These are phyloP conservation scores for Epizoanthus ramosus DNA, from an alignment of 92 coral and sea anemone species.

Conservation along the genomic window DNA sequence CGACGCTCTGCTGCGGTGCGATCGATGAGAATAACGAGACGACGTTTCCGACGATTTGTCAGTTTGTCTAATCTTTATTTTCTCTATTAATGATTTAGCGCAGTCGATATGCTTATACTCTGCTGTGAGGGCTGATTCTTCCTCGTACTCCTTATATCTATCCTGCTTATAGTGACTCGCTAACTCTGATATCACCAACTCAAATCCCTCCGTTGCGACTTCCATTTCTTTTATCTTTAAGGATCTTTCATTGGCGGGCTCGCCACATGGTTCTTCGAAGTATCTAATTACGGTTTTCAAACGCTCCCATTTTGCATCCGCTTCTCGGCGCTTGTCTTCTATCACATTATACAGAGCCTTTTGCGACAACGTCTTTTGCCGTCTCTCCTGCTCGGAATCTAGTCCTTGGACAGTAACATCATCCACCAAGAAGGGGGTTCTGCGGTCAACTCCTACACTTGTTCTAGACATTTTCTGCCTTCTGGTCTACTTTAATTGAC, in stretches of 20 bases:
- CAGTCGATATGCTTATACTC: no score
- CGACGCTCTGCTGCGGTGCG: conserved; percentile 4
- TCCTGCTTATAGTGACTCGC: background rate
- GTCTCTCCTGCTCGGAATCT: no score
- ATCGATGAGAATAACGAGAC: conserved; percentile 14
- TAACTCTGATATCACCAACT: conserved; percentile 1
- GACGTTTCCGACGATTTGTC: conserved; percentile 29
- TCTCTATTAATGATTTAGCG: no score
- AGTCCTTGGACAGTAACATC: background rate
- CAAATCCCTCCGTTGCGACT: background rate
- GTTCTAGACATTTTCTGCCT: no score
- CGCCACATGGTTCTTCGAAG: conserved; percentile 6
- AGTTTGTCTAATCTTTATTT: conserved; percentile 5
- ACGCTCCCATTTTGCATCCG: background rate
- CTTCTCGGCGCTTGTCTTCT: conserved; percentile 5
- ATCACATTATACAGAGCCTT: background rate
- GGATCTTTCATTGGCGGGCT: background rate
- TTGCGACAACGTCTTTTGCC: no score
- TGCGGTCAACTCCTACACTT: background rate
- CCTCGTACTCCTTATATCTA: conserved; percentile 13
- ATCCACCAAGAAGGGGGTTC: conserved; percentile 2
- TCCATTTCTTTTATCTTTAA: background rate
- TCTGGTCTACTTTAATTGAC: background rate
- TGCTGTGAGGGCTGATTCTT: no score
- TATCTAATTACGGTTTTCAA: conserved; percentile 5